Conservation (phyloP, 2,888 invertebrate species). For the Anticlea derivata region DNA sequence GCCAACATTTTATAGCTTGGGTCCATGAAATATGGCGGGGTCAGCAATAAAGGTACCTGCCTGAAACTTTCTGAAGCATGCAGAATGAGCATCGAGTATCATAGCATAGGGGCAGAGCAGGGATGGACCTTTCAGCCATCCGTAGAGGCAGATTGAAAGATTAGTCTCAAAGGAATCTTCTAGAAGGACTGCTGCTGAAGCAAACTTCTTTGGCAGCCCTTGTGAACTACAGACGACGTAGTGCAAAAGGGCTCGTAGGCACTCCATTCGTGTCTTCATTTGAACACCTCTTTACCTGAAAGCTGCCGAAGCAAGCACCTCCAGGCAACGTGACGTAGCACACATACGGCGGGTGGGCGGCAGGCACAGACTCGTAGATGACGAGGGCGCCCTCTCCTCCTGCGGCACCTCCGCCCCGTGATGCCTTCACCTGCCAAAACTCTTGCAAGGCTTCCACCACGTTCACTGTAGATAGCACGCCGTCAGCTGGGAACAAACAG, state of each 20-base stretch:
- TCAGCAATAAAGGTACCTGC: conserved; percentile 17
- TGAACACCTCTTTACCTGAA: conserved; percentile 86
- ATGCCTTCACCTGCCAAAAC: conserved; percentile 98
- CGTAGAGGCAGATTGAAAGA: too few species aligned
- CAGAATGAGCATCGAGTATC: background rate
- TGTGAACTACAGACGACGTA: background rate
- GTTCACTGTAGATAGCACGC: conserved; percentile 88
- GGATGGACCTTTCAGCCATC: too few species aligned
- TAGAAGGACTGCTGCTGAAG: too few species aligned
- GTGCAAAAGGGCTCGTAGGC: background rate
- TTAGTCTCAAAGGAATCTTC: too few species aligned
- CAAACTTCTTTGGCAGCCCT: too few species aligned
- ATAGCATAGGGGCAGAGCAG: background rate
- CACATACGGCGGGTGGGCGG: conserved; percentile 95
- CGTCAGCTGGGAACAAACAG: conserved; percentile 58
- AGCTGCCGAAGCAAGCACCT: conserved; percentile 97
- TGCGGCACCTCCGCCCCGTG: conserved; percentile 87
- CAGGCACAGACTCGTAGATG: conserved; percentile 97
- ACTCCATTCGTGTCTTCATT: background rate
- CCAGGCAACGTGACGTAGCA: conserved; percentile 98
- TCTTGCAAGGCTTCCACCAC: conserved; percentile 98
- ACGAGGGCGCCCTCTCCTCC: conserved; percentile 94
- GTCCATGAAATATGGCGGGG: conserved; percentile 25
- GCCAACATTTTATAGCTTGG: conserved; percentile 19
- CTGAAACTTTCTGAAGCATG: conserved; percentile 8